Evolutionary conservation across 2,113 vertebrate species (phyloP), one percentile per base, ranked within the genome.

Genomic region (Ia io): DNA sequence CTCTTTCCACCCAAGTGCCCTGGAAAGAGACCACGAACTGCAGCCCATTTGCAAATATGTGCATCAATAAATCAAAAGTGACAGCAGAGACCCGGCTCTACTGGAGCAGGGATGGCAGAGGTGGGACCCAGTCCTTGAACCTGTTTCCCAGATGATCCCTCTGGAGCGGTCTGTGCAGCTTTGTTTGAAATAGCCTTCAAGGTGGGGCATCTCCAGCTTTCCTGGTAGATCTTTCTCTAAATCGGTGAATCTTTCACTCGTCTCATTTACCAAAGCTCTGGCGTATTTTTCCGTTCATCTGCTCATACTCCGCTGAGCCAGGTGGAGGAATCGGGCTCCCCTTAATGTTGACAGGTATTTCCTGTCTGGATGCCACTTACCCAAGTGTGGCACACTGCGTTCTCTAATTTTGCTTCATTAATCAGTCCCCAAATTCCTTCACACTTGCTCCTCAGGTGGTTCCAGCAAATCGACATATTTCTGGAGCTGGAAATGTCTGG

Each of bases 361-460:
- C 83, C 93, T 89, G 74, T 89, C 53, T 44, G 42, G 49, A 80
- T 92, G 85, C 95, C 88, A 83, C 94, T 88, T 79, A 86, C 73
- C 96, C 95, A 86, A 94, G 86, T 61, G 87, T 61, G 88, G 40
- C 91, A 80, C 79, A 35, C 79, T 82, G 53, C 14, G 7, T 51
- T 88, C 83, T 93, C 91, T 93, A 40, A 91, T 94, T 92, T 96
- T 92, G 88, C 86, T 95, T 89, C 96, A 93, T 97, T 95, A 96
- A 91, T 94, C 96, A 84, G 94, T 88, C 78, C 51, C 93, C 74
- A 83, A 3, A 97, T 97, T 95, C 96, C 95, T 97, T 96, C 84
- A 71, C 74, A 93, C 94, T 88, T 92, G 96, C 93, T 97, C 78
- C 63, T 97, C 49, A 22, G 90, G 96, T 79, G 84, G 70, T 79